A percentile compares a stretch with the other conserved stretches of the same genome.
phyloP scores from a whole-genome alignment of 1,140 invertebrate species.

The Hycleus phaleratus region DNA sequence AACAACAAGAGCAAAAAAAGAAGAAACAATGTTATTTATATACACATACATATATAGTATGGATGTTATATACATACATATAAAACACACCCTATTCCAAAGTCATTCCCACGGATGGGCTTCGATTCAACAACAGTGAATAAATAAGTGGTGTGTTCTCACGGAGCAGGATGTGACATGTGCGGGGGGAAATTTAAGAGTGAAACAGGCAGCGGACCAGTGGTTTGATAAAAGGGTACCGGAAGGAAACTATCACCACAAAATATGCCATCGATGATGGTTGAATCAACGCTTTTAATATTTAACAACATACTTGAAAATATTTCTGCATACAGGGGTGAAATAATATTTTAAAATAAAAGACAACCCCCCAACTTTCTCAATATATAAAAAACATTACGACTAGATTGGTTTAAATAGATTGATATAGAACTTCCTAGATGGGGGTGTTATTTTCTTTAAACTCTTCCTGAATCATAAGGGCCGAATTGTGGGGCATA shows the following conservation, averaged over 20 bases:
- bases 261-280: background rate
- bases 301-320: background rate
- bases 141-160: conserved; percentile 11
- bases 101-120: conserved; percentile 15
- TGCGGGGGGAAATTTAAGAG: conserved; percentile 2
- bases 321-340: background rate
- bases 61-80: conserved; percentile 1
- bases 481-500: conserved; percentile 3
- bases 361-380: too few relatives aligned
- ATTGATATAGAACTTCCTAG: too few relatives aligned
- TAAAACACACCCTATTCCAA: conserved; percentile 13
- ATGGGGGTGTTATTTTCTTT: too few relatives aligned
- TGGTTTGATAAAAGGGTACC: conserved; percentile 12
- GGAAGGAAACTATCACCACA: conserved; percentile 11
- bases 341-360: too few relatives aligned
- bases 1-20: background rate
- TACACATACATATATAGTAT: too few relatives aligned
- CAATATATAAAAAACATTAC: too few relatives aligned
- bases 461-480: background rate
- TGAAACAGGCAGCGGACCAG: conserved; percentile 4
- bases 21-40: conserved; percentile 2
- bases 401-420: background rate
- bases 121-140: conserved; percentile 9
- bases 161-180: conserved; percentile 14
- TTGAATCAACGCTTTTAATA: background rate